Evolutionary conservation across 2,113 vertebrate genomes (phyloP).

Genomic region (Collichthys lucidus): DNA sequence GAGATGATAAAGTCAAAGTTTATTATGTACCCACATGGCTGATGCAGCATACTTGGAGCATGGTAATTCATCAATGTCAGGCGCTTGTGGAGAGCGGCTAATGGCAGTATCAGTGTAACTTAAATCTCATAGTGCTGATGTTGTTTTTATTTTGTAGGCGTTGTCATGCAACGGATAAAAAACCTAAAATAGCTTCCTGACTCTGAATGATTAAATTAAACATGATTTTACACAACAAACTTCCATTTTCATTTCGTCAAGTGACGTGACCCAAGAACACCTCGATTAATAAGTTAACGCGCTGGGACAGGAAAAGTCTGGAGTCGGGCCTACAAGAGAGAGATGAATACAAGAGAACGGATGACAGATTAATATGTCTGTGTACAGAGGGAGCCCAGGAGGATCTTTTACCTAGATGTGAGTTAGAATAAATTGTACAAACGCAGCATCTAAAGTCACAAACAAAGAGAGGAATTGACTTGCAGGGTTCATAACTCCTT

Average conservation of each 20-base stretch:
- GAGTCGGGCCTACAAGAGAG: not conserved
- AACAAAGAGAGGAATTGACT: slow-evolving; percentile 23
- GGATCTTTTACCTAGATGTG: slow-evolving; percentile 22
- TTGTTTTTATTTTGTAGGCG: not conserved
- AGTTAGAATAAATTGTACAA: slow-evolving; percentile 25
- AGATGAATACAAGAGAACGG: slow-evolving; percentile 16
- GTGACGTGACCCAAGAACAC: slow-evolving; percentile 14
- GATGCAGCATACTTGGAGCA: slow-evolving; percentile 55
- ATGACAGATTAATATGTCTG: slow-evolving; percentile 32
- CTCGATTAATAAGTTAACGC: slow-evolving; percentile 3
- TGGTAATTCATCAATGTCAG: slow-evolving; percentile 64
- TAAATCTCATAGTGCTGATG: not conserved
- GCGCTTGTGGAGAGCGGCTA: slow-evolving; percentile 13
- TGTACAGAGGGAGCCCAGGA: slow-evolving; percentile 22
- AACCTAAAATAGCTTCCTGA: slow-evolving; percentile 29
- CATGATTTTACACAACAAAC: slow-evolving; percentile 45
- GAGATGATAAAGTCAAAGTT: slow-evolving; percentile 45
- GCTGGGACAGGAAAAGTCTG: slow-evolving; percentile 9
- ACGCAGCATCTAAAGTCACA: slow-evolving; percentile 16
- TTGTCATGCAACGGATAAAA: slow-evolving; percentile 8
- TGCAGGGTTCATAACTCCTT: slow-evolving; percentile 7
- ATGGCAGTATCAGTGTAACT: slow-evolving; percentile 38
- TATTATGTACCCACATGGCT: slow-evolving; percentile 44
- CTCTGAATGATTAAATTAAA: slow-evolving; percentile 57
- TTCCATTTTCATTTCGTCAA: slow-evolving; percentile 34